A percentile compares a stretch with the other conserved stretches of the same genome.
Conservation (phyloP, 2,113 vertebrate genomes). For the Trematocara variabile region DNA sequence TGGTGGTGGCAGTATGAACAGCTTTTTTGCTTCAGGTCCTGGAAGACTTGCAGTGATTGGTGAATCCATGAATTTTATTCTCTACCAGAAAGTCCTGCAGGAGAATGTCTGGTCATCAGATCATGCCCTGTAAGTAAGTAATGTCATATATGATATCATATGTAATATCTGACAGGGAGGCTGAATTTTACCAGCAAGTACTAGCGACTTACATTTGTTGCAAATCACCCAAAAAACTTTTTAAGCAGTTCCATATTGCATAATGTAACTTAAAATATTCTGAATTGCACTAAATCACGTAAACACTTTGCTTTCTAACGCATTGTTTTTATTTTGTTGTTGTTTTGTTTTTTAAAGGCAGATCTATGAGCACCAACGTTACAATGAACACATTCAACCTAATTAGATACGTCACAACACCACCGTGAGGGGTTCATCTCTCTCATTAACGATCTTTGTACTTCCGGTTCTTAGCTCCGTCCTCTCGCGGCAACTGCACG, state of each 20-base stretch:
- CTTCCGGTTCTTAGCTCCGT: not conserved
- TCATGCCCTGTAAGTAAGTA: not conserved
- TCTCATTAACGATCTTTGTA: conserved; percentile 11
- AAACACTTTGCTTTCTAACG: not conserved
- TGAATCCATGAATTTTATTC: not conserved
- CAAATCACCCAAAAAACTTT: not conserved
- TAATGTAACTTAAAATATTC: not conserved
- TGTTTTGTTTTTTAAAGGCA: not conserved
- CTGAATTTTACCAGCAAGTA: not conserved
- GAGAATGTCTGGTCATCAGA: not conserved
- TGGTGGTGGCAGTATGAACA: not conserved
- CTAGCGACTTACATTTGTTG: not conserved
- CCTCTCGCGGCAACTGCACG: conserved; percentile 50
- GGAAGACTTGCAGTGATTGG: not conserved
- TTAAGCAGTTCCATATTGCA: not conserved
- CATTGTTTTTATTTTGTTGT: not conserved
- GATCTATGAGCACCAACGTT: not conserved
- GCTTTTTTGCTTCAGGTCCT: not conserved
- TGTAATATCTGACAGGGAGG: not conserved
- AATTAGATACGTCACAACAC: not conserved
- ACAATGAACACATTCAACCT: not conserved
- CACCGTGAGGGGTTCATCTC: not conserved
- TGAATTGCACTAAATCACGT: not conserved
- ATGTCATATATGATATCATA: not conserved
- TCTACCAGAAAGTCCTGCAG: not conserved